phyloP scores from a whole-genome alignment of 2,113 vertebrate species.

The Sula dactylatra region DNA sequence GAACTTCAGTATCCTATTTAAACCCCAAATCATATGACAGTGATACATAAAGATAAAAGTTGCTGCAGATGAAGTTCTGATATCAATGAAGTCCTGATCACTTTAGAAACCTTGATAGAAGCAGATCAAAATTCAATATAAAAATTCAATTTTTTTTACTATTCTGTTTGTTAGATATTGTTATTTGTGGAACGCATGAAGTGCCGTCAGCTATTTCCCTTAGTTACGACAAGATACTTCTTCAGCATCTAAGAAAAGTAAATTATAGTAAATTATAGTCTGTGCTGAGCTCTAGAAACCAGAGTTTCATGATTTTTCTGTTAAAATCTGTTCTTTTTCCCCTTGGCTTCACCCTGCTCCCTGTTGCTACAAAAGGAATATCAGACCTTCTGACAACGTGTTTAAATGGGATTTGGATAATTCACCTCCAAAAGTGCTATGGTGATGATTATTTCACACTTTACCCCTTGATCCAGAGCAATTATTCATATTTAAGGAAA shows the following conservation, averaged over 20 bases:
- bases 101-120: neutral
- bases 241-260: neutral
- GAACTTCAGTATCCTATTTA: neutral
- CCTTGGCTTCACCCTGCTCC: neutral
- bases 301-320: neutral
- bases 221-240: neutral
- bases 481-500: conserved; percentile 7
- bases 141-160: neutral
- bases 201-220: neutral
- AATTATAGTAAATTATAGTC: neutral
- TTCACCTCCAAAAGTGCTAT: neutral
- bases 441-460: conserved; percentile 18
- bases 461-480: neutral
- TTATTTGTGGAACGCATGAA: neutral
- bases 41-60: neutral
- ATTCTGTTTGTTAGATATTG: neutral
- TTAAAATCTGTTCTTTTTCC: neutral
- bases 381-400: neutral
- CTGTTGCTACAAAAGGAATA: neutral
- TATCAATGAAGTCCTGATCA: neutral
- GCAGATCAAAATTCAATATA: neutral
- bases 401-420: conserved; percentile 26
- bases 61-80: neutral
- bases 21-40: neutral
- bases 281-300: neutral